These are phyloP conservation scores for Xerus rutilus DNA, from an alignment of 2,797 vertebrate species.

Conservation along the genomic window DNA sequence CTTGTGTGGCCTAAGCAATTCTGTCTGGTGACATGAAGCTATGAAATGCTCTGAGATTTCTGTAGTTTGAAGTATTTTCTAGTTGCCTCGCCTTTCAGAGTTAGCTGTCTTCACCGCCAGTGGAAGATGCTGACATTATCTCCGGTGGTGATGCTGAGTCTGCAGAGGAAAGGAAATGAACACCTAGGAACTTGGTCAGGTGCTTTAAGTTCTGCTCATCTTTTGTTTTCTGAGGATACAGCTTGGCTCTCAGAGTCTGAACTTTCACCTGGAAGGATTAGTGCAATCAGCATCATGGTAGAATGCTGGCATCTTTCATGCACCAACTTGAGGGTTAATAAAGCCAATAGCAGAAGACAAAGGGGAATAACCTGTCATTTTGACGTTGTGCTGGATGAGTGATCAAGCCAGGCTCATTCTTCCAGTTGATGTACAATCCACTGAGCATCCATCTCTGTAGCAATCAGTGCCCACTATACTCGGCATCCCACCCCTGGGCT, in stretches of 20 bases:
- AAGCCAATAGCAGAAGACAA: background rate
- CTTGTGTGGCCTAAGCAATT: background rate
- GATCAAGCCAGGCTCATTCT: background rate
- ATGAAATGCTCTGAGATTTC: background rate
- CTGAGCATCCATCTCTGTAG: background rate
- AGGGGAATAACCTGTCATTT: constrained; percentile 43
- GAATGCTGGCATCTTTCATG: background rate
- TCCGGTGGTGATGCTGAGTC: no score
- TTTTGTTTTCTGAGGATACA: background rate
- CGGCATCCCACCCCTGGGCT: fast-evolving
- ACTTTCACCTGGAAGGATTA: background rate
- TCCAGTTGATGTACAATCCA: background rate
- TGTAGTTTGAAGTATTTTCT: background rate
- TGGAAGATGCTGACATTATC: fast-evolving
- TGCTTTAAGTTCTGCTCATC: background rate
- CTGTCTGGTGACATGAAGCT: background rate
- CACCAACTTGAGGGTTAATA: background rate
- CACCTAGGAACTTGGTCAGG: background rate
- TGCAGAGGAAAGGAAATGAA: background rate
- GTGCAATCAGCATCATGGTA: background rate
- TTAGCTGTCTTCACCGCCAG: background rate
- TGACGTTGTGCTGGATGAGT: background rate
- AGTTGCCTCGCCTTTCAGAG: background rate
- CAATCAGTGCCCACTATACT: no score
- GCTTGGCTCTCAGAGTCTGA: background rate